Percentiles rank a stretch among this genome's conserved stretches.
phyloP scores from a whole-genome alignment of 2,888 invertebrate genomes.

The Glaucopsyche alexis region DNA sequence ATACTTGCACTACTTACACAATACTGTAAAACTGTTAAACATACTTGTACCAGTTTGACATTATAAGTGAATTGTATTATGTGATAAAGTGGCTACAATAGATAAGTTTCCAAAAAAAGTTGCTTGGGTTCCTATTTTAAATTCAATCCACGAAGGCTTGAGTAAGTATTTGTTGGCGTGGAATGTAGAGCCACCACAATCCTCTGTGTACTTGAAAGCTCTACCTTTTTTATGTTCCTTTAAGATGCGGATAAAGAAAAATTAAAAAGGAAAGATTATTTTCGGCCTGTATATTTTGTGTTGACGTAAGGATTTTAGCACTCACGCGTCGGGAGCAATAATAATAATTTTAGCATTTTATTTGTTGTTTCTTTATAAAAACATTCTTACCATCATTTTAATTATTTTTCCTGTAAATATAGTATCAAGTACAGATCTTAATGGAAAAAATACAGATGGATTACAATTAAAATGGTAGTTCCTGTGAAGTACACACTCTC shows the following conservation, averaged over 20 bases:
- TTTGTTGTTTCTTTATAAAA: too few species aligned
- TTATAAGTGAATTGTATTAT: background rate
- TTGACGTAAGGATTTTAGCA: background rate
- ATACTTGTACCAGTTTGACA: background rate
- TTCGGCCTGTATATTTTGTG: background rate
- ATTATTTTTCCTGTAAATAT: too few species aligned
- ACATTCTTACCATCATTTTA: too few species aligned
- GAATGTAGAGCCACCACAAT: slow-evolving; percentile 3
- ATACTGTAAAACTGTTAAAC: too few species aligned
- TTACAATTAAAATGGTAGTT: too few species aligned
- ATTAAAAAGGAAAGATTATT: background rate
- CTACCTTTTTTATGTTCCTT: background rate
- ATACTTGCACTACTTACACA: background rate
- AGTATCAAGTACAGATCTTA: too few species aligned
- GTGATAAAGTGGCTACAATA: background rate
- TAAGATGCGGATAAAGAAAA: background rate
- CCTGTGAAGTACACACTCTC: too few species aligned
- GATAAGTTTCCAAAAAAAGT: background rate
- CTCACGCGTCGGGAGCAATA: too few species aligned
- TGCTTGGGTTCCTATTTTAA: slow-evolving; percentile 18
- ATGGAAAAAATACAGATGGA: too few species aligned
- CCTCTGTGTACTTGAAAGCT: background rate
- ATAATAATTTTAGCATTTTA: too few species aligned
- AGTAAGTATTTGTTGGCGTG: slow-evolving; percentile 21
- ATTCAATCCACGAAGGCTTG: slow-evolving; percentile 14